Evolutionary conservation across 2,113 vertebrate species (phyloP).

Genomic region (Oryzias celebensis): DNA sequence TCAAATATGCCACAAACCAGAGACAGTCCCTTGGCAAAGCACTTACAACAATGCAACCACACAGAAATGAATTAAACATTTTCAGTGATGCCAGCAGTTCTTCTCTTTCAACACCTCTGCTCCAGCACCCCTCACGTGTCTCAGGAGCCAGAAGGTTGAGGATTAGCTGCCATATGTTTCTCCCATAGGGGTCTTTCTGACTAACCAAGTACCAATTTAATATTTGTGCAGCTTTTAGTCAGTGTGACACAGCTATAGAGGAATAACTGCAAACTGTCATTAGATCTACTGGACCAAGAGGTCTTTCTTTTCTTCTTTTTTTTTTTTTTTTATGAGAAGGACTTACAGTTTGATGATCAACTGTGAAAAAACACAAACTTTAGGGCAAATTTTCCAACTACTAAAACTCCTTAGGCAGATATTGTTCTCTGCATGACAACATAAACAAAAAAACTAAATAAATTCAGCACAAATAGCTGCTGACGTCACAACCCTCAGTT

Average conservation of each 20-base stretch:
- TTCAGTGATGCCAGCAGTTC: slow-evolving; percentile 50
- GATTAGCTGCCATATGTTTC: slow-evolving; percentile 47
- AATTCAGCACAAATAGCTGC: no score
- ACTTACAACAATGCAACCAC: slow-evolving; percentile 1
- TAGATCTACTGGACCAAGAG: slow-evolving; percentile 7
- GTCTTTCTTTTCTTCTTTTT: slow-evolving; percentile 17
- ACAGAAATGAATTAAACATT: slow-evolving; percentile 15
- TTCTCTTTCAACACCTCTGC: slow-evolving; percentile 46
- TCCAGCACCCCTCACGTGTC: slow-evolving; percentile 19
- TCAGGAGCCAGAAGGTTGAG: slow-evolving; percentile 23
- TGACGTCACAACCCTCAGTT: no score
- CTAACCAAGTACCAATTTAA: slow-evolving; percentile 37
- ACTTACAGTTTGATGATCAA: slow-evolving; percentile 25
- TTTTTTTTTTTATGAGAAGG: slow-evolving; percentile 13
- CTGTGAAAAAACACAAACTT: slow-evolving; percentile 11
- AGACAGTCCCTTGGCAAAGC: slow-evolving; percentile 5
- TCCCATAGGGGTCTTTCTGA: slow-evolving; percentile 38
- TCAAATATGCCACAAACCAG: slow-evolving; percentile 23
- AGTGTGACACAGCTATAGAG: slow-evolving; percentile 14
- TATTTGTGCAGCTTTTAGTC: slow-evolving; percentile 51
- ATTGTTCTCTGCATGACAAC: background rate
- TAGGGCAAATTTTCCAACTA: background rate
- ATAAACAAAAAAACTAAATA: no score
- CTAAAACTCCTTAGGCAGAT: background rate
- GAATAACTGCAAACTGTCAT: slow-evolving; percentile 7